These are phyloP conservation scores for Lerema accius DNA, from an alignment of 1,140 invertebrate genomes.

Conservation along the genomic window DNA sequence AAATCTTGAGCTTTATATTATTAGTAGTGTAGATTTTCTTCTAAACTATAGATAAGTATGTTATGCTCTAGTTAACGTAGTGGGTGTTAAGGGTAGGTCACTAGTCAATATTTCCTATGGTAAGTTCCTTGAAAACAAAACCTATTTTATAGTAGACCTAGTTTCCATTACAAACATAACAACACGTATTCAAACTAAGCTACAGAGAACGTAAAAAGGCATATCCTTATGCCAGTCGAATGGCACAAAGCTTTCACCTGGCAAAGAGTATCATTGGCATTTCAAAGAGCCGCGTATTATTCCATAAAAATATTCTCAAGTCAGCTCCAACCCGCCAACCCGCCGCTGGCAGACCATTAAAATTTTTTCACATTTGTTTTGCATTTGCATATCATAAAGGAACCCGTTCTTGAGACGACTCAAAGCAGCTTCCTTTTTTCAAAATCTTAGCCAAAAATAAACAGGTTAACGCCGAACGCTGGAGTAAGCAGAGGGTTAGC, in stretches of 20 bases:
- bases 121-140: too few species aligned
- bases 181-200: too few species aligned
- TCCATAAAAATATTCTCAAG: not conserved
- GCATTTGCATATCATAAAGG: slow-evolving; percentile 29
- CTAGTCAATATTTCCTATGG: too few species aligned
- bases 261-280: not conserved
- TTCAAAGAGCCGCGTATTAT: not conserved
- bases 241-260: not conserved
- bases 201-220: too few species aligned
- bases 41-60: too few species aligned
- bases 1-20: too few species aligned
- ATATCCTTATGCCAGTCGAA: not conserved
- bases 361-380: slow-evolving; percentile 28
- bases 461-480: slow-evolving; percentile 34
- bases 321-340: not conserved
- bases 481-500: slow-evolving; percentile 7
- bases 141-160: too few species aligned
- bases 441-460: slow-evolving; percentile 43
- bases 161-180: too few species aligned
- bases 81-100: too few species aligned
- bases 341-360: slow-evolving; percentile 11
- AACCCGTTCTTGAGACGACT: slow-evolving; percentile 20
- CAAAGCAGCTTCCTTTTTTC: slow-evolving; percentile 29
- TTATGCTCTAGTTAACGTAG: too few species aligned
- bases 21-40: too few species aligned